These are phyloP conservation scores for Chrysomela aeneicollis DNA, from an alignment of 2,888 invertebrate species.

Conservation along the genomic window DNA sequence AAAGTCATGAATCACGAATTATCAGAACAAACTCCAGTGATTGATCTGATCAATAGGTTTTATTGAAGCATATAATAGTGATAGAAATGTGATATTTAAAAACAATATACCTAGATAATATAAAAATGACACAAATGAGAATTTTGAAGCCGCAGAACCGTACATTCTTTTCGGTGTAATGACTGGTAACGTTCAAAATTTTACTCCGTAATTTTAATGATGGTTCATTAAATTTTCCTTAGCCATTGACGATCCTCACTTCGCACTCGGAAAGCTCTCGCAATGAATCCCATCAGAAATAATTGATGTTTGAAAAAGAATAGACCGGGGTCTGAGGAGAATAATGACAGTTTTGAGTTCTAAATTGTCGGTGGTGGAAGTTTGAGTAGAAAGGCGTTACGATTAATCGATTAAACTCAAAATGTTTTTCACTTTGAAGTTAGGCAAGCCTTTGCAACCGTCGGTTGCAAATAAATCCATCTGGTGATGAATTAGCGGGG, in stretches of 20 bases:
- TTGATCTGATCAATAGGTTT: too few relatives aligned
- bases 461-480: conserved; percentile 55
- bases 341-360: conserved; percentile 45
- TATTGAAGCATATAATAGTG: too few relatives aligned
- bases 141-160: too few relatives aligned
- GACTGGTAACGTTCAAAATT: not conserved
- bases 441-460: conserved; percentile 53
- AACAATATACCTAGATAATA: too few relatives aligned
- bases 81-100: too few relatives aligned
- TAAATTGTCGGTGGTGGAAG: conserved; percentile 44
- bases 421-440: conserved; percentile 59
- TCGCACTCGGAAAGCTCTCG: not conserved
- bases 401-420: conserved; percentile 56
- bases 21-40: too few relatives aligned
- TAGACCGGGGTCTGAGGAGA: conserved; percentile 32
- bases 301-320: conserved; percentile 34
- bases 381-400: conserved; percentile 54
- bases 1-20: too few relatives aligned
- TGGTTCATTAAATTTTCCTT: not conserved
- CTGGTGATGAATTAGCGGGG: conserved; percentile 41
- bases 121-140: too few relatives aligned
- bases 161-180: too few relatives aligned
- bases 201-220: not conserved
- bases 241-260: not conserved
- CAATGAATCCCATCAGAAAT: conserved; percentile 31